Conservation (phyloP, 2,113 vertebrate genomes). For the Barnardius zonarius region DNA sequence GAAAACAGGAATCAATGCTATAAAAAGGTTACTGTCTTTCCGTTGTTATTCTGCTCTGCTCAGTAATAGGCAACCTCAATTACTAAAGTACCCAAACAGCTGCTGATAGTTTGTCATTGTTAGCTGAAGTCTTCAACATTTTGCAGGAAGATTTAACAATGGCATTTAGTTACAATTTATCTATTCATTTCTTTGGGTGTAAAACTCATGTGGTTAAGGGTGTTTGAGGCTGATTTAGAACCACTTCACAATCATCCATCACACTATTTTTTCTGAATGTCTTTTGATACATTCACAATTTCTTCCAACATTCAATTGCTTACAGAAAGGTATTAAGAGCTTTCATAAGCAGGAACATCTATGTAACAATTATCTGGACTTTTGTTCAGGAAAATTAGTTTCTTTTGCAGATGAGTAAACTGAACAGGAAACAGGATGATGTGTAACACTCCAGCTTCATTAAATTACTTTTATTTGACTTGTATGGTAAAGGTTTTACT, state of each 20-base stretch:
- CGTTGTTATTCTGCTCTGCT: not conserved
- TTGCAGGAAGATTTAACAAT: not conserved
- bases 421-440: not conserved
- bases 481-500: not conserved
- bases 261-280: not conserved
- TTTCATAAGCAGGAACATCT: not conserved
- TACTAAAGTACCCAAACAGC: not conserved
- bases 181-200: not conserved
- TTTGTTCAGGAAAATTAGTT: not conserved
- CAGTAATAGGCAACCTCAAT: not conserved
- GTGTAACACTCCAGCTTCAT: not conserved
- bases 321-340: not conserved
- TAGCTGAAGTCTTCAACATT: not conserved
- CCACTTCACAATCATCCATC: not conserved
- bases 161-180: not conserved
- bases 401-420: not conserved
- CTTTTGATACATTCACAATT: not conserved
- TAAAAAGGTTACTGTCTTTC: not conserved
- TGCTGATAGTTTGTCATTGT: not conserved
- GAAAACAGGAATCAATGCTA: not conserved
- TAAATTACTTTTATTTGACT: not conserved
- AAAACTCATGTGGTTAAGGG: not conserved
- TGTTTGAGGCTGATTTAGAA: not conserved
- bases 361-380: not conserved
- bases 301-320: not conserved